Base-by-base conservation (phyloP, 1,140 invertebrate genomes). In the Paraescarpia echinospica region DNA sequence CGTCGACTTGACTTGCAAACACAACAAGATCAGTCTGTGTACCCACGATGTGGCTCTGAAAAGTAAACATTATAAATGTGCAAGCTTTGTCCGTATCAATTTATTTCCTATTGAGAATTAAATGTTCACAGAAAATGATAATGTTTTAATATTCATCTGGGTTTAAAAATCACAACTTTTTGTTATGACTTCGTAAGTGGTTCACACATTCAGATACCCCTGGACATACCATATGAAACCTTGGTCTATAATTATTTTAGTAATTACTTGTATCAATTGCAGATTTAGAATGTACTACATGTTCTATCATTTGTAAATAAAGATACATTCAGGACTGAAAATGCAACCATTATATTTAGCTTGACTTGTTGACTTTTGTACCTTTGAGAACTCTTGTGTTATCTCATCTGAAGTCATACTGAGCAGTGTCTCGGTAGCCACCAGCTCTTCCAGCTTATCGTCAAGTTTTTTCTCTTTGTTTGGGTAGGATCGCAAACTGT, bases 391-490 rank as follows among this genome's bases (percentile, higher is more conserved):
- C 90, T 90, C 90, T 90, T 34, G 34, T 33, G 27, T 22, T 18
- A 35, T 41, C 35, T 34, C 8, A 90, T 5, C 33, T 8, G 33
- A 33, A 90, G 5, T 34, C 33, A 33, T 8, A 33, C 5, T 90
- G 48, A 33, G 89, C 9, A n/a, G 34, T 90, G 33, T 35, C 18
- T 33, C 92, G 34, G 22, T 14, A 8, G 89, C n/a, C 9, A 14
- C 41, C 34, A 89, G 92, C 35, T 51, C 92, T 6, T 91, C 90
- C 31, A 88, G 92, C 35, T 91, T 91, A 31, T 89, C 9, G 33
- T 51, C 41, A 34, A 92, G 89, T 35, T 92, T 92, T 91, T 89
- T 22, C 35, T 89, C 88, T 92, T 88, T 33, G 6, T 90, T 34
- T 8, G 33, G 27, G 34, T 31, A 92, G 34, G 35, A 92, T 12